phyloP scores from a whole-genome alignment of 2,888 invertebrate genomes.

The Eupelmus urozonus region DNA sequence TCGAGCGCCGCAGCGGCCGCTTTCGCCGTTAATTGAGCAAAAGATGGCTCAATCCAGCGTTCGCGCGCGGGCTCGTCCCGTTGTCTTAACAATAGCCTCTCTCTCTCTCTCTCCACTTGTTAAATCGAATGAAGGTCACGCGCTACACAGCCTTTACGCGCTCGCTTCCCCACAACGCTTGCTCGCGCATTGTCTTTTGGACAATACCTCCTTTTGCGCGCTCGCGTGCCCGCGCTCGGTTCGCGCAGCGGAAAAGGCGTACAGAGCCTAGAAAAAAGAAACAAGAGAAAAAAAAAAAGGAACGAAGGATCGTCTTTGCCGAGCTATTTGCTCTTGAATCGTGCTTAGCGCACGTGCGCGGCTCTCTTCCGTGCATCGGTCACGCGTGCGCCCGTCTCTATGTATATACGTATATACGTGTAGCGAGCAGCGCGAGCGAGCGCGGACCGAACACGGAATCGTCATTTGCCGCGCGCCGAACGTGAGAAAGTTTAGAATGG shows the following conservation, averaged over 20 bases:
- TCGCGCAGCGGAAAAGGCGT: too few species aligned
- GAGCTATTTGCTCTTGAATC: slow-evolving; percentile 5
- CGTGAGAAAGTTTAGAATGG: slow-evolving; percentile 65
- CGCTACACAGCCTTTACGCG: slow-evolving; percentile 5
- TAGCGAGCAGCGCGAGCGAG: slow-evolving; percentile 1
- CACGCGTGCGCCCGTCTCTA: slow-evolving; percentile 48
- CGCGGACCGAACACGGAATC: slow-evolving; percentile 63
- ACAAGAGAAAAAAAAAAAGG: slow-evolving; percentile 24
- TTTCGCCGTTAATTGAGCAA: slow-evolving; percentile 56
- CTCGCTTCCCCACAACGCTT: slow-evolving; percentile 15
- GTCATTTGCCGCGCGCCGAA: slow-evolving; percentile 63
- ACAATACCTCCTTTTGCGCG: slow-evolving; percentile 41
- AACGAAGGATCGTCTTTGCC: slow-evolving; percentile 46
- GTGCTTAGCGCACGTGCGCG: slow-evolving; percentile 28
- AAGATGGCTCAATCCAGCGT: slow-evolving; percentile 53
- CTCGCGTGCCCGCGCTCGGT: slow-evolving; percentile 32
- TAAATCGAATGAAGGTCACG: slow-evolving; percentile 54
- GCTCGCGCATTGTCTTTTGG: slow-evolving; percentile 41
- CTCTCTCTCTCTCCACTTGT: slow-evolving; percentile 30
- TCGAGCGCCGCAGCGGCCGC: slow-evolving; percentile 31
- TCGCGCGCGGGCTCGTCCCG: neutral
- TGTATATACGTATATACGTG: slow-evolving; percentile 8
- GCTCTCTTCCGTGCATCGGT: slow-evolving; percentile 54
- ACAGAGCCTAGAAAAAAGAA: too few species aligned
- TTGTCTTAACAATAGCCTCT: slow-evolving; percentile 45